Base-by-base conservation (phyloP, 1,140 invertebrate species). In the Drosophila auraria region DNA sequence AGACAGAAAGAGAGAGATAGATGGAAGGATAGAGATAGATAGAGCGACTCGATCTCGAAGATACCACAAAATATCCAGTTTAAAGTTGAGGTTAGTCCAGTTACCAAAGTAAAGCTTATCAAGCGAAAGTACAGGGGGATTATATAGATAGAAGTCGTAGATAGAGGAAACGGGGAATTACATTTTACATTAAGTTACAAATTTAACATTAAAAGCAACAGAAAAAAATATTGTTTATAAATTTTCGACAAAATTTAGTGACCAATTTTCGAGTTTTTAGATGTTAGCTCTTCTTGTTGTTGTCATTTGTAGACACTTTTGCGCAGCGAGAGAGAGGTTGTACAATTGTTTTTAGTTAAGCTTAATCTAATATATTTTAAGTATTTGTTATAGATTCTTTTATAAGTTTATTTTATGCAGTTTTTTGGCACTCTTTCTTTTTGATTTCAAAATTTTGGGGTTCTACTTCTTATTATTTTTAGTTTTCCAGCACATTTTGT, bases 281-380 rank as follows among this genome's bases (percentile, higher is more conserved):
- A 45, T 91, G 84, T 91, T 91, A 91, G 89, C 89, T 91, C 89
- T 91, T 91, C 78, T 91, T 91, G 84, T 91, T 91, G 87, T 91
- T 91, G 89, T 80, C 83, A 82, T 89, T 79, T 91, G 71, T 73
- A 84, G 80, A 90, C 89, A 82, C 51, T 82, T 82, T 66, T 59
- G 42, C 61, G 51, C 58, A 56, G 53, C 17, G 17, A 56, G 53
- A 38, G 20, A 17, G n/a, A 12, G 74, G 62, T 80, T 45, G 33
- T 64, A 61, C 27, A 71, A 50, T 61, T 78, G 36, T 40, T 11
- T 62, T 56, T 17, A n/a, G 60, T 76, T 58, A 65, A 53, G 54
- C 64, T 80, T 68, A 27, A 58, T 27, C 40, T 65, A 12, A 27
- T 60, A n/a, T 14, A 47, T 8, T 54, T 59, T 45, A 3, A 3